A percentile compares a stretch with the other conserved stretches of the same genome.
phyloP scores from a whole-genome alignment of 2,113 vertebrate genomes.

The Alectura lathami region DNA sequence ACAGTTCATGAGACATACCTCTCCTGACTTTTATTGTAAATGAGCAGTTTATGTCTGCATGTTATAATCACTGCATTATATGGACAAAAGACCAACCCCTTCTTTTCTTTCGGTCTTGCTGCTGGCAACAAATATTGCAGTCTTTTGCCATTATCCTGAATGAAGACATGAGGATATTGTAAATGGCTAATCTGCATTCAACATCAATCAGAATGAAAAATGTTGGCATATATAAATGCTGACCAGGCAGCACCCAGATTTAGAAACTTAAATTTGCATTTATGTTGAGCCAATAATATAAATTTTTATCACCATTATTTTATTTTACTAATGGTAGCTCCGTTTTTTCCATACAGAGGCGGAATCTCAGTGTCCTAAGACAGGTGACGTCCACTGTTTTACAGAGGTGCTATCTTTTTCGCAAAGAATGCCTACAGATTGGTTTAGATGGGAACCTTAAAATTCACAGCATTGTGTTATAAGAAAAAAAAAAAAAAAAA shows the following conservation, averaged over 20 bases:
- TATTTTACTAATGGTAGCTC: background rate
- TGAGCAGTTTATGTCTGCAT: background rate
- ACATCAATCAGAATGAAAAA: constrained; percentile 10
- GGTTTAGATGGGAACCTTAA: background rate
- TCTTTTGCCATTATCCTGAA: background rate
- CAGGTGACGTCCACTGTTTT: background rate
- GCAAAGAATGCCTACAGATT: background rate
- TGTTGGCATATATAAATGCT: background rate
- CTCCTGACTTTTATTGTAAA: background rate
- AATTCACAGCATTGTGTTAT: background rate
- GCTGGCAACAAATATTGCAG: background rate
- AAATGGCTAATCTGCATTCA: constrained; percentile 21
- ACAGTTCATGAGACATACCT: background rate
- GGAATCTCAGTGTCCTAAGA: background rate
- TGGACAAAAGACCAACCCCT: background rate
- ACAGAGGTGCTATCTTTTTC: background rate
- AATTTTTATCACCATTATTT: background rate
- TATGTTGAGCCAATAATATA: background rate
- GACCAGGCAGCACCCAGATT: background rate
- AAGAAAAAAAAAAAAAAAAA: too few relatives aligned
- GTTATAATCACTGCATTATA: background rate
- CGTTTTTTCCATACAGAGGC: background rate
- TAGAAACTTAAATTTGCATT: background rate
- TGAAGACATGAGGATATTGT: background rate
- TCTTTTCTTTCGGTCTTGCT: background rate